phyloP scores from a whole-genome alignment of 2,113 vertebrate species.

The Camelus bactrianus region DNA sequence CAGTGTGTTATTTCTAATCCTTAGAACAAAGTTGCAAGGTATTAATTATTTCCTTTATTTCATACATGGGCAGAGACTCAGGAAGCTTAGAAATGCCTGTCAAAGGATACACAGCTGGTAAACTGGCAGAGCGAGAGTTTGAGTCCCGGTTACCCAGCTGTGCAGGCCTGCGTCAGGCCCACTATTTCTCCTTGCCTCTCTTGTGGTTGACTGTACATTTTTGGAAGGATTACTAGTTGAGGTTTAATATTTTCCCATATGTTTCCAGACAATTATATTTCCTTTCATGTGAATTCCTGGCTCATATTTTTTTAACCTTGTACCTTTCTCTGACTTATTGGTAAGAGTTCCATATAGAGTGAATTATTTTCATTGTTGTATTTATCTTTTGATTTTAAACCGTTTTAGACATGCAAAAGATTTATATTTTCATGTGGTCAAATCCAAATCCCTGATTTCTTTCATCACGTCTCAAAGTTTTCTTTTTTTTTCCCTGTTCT shows the following conservation, averaged over 20 bases:
- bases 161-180: neutral
- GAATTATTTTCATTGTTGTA: neutral
- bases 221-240: neutral
- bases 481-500: neutral
- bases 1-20: neutral
- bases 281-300: neutral
- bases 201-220: neutral
- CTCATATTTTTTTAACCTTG: neutral
- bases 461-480: neutral
- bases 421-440: slow-evolving; percentile 1
- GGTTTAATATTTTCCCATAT: neutral
- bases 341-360: neutral
- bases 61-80: neutral
- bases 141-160: neutral
- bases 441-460: neutral
- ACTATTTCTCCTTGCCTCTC: neutral
- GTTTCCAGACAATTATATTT: neutral
- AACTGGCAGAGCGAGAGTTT: neutral
- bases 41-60: slow-evolving; percentile 41
- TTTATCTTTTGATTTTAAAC: neutral
- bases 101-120: neutral
- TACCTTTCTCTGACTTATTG: neutral
- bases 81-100: neutral
- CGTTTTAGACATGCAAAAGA: neutral
- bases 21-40: neutral